Evolutionary conservation across 2,797 vertebrate genomes (phyloP), one percentile per base, ranked within the genome.

Genomic region (Neostethus bicornis): DNA sequence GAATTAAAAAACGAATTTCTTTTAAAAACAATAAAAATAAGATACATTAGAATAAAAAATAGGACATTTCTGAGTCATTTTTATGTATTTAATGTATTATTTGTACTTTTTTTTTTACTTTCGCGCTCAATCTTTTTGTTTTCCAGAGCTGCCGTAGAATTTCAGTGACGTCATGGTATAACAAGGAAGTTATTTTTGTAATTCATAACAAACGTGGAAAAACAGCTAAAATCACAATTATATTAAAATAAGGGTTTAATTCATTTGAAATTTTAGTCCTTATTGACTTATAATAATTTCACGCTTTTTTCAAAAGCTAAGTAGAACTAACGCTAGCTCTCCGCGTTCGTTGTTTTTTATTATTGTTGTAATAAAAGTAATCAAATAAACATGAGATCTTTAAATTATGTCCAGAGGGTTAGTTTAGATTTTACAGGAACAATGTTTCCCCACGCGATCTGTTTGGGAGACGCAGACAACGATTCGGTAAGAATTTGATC

Each of bases 381-480:
- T 7, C 4, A 4, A 6, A 19, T 0, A 25, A 42, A 8, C 1
- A 88, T 98, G 96, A 83, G 96, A 1, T 96, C 96, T 0, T 84
- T 99, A 8, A 96, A 95, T 71, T 99, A 94, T 7, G 96, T 98
- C 5, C 94, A 96, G 64, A 88, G 96, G 0, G 92, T 96, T 16
- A 93, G 93, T 24, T 83, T 99, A 73, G 96, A 98, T 17, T 99
- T 99, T 44, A 85, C 92, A 1, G 96, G 96, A 12, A 96, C 93
- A 13, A 90, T 98, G 51, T 97, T 98, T 61, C 95, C 96, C n/a
- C 93, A 96, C 24, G 96, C 96, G 0, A 92, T 99, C 38, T 97
- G 96, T 77, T 85, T 99, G 14, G 96, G 96, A 51, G 96, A 99
- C 37, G 95, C 94, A 0, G 96, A 99, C 80, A 98, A 99, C 61